Base-by-base conservation (phyloP, 53 echinoderm and acorn worm genomes). In the Paracentrotus lividus region DNA sequence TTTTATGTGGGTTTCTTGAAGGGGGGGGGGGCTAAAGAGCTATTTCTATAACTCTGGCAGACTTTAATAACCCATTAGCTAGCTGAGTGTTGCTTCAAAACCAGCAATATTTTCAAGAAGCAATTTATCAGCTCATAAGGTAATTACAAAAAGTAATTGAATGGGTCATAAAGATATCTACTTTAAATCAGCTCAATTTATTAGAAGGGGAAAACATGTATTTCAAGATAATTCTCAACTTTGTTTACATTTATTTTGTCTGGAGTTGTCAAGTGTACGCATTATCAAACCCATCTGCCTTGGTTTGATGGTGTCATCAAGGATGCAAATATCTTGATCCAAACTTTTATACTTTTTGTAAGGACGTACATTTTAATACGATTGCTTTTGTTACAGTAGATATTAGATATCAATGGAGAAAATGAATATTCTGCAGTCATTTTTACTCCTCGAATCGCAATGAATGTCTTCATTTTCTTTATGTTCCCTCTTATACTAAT, bases 301-400 rank as follows among this genome's bases (percentile, higher is more conserved):
- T 86, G 34, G 56, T 86, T 31, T 81, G 81, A 23, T 45, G 8
- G 23, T 16, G 24, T 81, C 44, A 26, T 15, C 34, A n/a, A 1
- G 1, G 36, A 86, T 56, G 86, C 85, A 86, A 86, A 32, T 56
- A 55, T 34, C 31, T 54, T 32, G 56, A 86, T 86, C 86, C 86
- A 86, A 86, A 9, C 81, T 81, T 81, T 81, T 81, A 24, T 81
- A 81, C 47, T 86, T 55, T 86, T 86, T 54, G 26, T 85, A 85
- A 44, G 47, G 47, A 49, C 43, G 49, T 85, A 49, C 85, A 49
- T 10, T 51, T n/a, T 51, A 85, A 26, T 9, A n/a, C 43, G 47
- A 81, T 12, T 85, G 16, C 40, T 49, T 85, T 85, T 85, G 85
- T 85, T 26, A 86, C 36, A 54, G 53, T 55, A 55, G 33, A 56